Evolutionary conservation across 2,113 vertebrate genomes (phyloP), one percentile per base, ranked within the genome.

Genomic region (Hippolais icterina): DNA sequence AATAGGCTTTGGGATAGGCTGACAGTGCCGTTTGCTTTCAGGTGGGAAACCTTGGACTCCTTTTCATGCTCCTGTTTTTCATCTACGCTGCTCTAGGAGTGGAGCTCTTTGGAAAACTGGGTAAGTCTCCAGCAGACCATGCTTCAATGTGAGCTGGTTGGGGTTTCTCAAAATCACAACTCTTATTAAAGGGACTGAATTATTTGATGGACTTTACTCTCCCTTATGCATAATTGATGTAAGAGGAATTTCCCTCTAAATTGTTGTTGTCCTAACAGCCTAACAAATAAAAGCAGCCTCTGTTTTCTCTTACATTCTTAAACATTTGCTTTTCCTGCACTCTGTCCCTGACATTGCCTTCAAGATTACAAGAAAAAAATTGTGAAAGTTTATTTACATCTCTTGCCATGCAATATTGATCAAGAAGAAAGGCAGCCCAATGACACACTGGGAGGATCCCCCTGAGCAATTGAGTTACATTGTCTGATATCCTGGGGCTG

Each of bases 1-100:
- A 89, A 42, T 8, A 37, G 31, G 17, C 56, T 91, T 85, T 91
- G 63, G n/a, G 31, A 16, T 74, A 61, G 64, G 39, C 80, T 97
- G 65, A 96, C 61, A 6, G 5, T 87, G 33, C 19, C 0, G 0
- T 97, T 85, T 97, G 41, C 65, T 97, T 97, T 22, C 97, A 99
- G 99, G 99, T 99, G 97, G 99, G 99, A 97, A 99, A 99, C 98
- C 98, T 99, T 64, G 99, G 99, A 92, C 98, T 99, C 78, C 99
- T 99, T 95, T 99, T 99, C 98, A 99, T 99, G 99, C 98, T 99
- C 87, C 99, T 99, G 37, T 99, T 99, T 98, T 99, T 99, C 98
- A 99, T 99, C 98, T 99, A 99, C 2, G 99, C 99, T 27, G 99
- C 99, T 77, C 98, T 99, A 96, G 99, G 99, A 79, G 99, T 99